Conservation (phyloP, 2,797 vertebrate species). For the Galago senegalensis region DNA sequence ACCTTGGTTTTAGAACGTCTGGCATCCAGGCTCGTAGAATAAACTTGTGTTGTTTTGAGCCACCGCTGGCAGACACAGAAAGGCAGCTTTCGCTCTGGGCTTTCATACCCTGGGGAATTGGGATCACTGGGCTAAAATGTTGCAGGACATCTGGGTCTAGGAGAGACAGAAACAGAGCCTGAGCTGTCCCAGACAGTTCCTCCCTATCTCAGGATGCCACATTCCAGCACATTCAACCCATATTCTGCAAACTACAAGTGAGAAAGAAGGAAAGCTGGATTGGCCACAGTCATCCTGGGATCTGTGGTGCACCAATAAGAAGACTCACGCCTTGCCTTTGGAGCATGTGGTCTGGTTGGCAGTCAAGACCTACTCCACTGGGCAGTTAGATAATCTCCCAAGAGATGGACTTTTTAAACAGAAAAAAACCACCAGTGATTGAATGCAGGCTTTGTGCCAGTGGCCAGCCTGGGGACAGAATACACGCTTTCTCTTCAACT, state of each 20-base stretch:
- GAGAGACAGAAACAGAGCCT: neutral
- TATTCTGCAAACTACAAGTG: neutral
- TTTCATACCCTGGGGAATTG: neutral
- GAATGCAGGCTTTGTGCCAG: too few species aligned
- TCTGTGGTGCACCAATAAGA: neutral
- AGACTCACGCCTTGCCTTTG: neutral
- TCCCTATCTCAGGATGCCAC: neutral
- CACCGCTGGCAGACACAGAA: neutral
- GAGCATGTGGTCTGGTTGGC: rapidly evolving
- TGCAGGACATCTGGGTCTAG: neutral
- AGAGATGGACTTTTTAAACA: neutral
- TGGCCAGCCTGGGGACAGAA: rapidly evolving
- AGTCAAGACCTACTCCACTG: neutral
- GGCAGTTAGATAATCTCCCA: neutral
- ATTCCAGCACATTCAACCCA: neutral
- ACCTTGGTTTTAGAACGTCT: neutral
- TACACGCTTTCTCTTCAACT: too few species aligned
- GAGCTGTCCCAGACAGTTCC: neutral
- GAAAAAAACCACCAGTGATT: neutral
- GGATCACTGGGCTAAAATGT: neutral
- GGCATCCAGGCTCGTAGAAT: rapidly evolving
- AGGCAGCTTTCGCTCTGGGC: neutral
- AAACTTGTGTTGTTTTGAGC: neutral
- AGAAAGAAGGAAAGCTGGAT: neutral
- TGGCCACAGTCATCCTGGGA: neutral